These are phyloP conservation scores for Zaprionus kolodkinae DNA, from an alignment of 1,140 invertebrate genomes.

Conservation along the genomic window DNA sequence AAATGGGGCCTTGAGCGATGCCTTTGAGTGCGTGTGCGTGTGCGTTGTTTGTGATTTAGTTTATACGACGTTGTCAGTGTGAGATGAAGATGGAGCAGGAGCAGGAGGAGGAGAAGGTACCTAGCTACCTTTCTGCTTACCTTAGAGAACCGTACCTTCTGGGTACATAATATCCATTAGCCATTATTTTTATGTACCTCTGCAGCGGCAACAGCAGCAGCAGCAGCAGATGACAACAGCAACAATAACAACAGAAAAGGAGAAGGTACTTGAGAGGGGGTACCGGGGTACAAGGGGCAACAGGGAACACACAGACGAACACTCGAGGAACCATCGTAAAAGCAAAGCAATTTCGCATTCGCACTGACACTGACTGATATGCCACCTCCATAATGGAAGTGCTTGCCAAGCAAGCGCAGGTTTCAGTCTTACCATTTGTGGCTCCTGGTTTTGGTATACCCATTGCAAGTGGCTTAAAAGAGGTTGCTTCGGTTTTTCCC, in stretches of 20 bases:
- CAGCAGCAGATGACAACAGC: too few relatives aligned
- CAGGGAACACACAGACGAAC: constrained; percentile 7
- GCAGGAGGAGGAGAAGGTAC: background rate
- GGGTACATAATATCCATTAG: constrained; percentile 49
- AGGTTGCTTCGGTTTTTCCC: background rate
- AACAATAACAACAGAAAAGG: constrained; percentile 29
- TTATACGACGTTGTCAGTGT: constrained; percentile 1
- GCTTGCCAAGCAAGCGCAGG: constrained; percentile 15
- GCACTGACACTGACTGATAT: constrained; percentile 79
- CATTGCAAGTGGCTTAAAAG: background rate
- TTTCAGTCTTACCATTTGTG: constrained; percentile 20
- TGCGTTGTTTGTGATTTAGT: constrained; percentile 24
- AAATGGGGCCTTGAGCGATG: constrained; percentile 26
- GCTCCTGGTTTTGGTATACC: constrained; percentile 29
- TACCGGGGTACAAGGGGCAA: background rate
- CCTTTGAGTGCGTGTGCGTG: constrained; percentile 5
- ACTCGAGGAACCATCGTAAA: constrained; percentile 58
- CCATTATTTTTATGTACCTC: constrained; percentile 52
- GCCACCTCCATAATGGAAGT: constrained; percentile 44
- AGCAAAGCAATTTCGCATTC: constrained; percentile 80
- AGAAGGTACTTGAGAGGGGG: background rate
- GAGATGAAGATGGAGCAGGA: background rate
- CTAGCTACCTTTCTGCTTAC: constrained; percentile 11
- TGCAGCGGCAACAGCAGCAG: constrained; percentile 22
- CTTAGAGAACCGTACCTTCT: constrained; percentile 17